Evolutionary conservation across 2,797 vertebrate genomes (phyloP).

Genomic region (Hephaestus fuliginosus): DNA sequence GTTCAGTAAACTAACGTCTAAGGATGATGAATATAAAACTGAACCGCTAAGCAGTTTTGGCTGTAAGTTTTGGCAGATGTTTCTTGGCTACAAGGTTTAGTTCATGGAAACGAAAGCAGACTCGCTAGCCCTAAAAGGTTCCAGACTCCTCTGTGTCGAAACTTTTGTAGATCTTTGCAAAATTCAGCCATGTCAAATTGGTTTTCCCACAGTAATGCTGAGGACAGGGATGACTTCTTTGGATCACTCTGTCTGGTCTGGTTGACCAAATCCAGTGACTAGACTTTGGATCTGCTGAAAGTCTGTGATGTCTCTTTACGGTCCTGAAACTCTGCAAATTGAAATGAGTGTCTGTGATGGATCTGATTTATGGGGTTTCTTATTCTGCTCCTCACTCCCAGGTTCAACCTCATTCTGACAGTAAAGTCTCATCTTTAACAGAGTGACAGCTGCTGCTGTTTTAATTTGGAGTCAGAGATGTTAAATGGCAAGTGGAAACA

Average conservation of each 20-base stretch:
- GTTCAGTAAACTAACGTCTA: constrained; percentile 43
- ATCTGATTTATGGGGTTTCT: background rate
- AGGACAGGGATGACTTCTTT: background rate
- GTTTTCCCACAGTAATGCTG: constrained; percentile 13
- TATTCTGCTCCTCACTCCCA: background rate
- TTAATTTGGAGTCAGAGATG: background rate
- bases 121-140: constrained; percentile 13
- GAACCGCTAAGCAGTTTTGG: constrained; percentile 21
- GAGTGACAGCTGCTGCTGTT: background rate
- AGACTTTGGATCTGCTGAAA: background rate
- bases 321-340: background rate
- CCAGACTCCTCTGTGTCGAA: constrained; percentile 23
- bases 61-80: constrained; percentile 41
- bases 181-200: background rate
- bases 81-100: constrained; percentile 15
- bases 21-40: constrained; percentile 41
- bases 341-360: background rate
- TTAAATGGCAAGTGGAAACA: background rate
- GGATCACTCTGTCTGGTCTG: background rate
- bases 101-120: constrained; percentile 40
- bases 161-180: constrained; percentile 23
- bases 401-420: background rate
- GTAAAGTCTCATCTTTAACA: background rate
- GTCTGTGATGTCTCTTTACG: background rate
- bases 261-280: background rate